Percentiles rank a stretch among this genome's conserved stretches.
phyloP scores from a whole-genome alignment of 2,888 invertebrate genomes.

The Chymomyza amoena region DNA sequence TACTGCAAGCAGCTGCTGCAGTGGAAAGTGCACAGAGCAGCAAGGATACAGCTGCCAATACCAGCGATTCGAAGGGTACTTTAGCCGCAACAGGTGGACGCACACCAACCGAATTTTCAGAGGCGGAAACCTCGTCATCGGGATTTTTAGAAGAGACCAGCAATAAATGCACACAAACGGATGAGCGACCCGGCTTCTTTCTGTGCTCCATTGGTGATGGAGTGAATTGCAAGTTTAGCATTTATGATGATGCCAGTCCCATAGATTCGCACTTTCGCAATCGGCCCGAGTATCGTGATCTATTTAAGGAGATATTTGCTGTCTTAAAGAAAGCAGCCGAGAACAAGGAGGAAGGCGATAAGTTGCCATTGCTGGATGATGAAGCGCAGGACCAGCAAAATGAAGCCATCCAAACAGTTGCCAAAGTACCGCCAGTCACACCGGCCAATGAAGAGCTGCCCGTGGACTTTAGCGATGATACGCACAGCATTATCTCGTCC shows the following conservation, averaged over 20 bases:
- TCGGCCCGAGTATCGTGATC: constrained; percentile 88
- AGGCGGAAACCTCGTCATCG: constrained; percentile 91
- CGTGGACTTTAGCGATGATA: constrained; percentile 81
- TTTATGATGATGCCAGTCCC: constrained; percentile 89
- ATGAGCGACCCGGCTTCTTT: constrained; percentile 88
- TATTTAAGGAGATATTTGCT: constrained; percentile 91
- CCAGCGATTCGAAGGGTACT: neutral
- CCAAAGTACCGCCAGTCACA: constrained; percentile 84
- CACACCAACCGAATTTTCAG: constrained; percentile 90
- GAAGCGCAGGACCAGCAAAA: constrained; percentile 66
- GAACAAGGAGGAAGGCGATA: constrained; percentile 89
- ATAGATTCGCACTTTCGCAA: constrained; percentile 90
- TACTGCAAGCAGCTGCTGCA: constrained; percentile 68
- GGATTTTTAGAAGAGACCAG: constrained; percentile 91
- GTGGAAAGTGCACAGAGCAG: constrained; percentile 2
- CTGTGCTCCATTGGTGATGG: constrained; percentile 91
- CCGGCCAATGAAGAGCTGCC: constrained; percentile 84
- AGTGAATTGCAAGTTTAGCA: constrained; percentile 91
- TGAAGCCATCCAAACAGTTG: constrained; percentile 16
- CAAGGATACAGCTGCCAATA: neutral
- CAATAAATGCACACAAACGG: constrained; percentile 91
- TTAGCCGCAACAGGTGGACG: constrained; percentile 79
- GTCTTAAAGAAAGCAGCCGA: constrained; percentile 91
- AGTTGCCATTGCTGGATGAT: constrained; percentile 86
- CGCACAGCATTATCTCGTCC: constrained; percentile 87